These are phyloP conservation scores for Andrena hattorfiana DNA, from an alignment of 2,888 invertebrate species.

Conservation along the genomic window DNA sequence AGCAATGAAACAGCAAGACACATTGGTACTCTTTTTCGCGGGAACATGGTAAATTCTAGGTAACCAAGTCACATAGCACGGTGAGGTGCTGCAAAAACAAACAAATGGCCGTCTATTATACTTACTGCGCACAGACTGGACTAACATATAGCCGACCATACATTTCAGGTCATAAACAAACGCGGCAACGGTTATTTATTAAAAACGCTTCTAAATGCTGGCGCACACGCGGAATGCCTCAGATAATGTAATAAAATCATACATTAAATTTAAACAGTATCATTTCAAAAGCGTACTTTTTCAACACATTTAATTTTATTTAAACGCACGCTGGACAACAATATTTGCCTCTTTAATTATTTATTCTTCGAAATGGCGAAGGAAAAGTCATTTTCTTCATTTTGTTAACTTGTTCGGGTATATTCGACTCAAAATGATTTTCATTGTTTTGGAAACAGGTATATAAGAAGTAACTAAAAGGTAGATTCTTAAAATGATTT, in stretches of 20 bases:
- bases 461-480: too few species aligned
- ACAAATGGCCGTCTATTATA: constrained; percentile 55
- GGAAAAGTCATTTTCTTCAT: too few species aligned
- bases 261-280: neutral
- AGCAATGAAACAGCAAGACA: constrained; percentile 35
- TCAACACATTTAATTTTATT: neutral
- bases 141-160: constrained; percentile 46
- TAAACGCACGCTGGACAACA: neutral
- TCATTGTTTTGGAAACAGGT: too few species aligned
- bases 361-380: too few species aligned
- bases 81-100: constrained; percentile 46
- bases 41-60: constrained; percentile 48
- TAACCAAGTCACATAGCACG: constrained; percentile 42
- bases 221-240: neutral
- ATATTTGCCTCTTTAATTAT: neutral
- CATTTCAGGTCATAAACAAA: constrained; percentile 36
- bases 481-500: too few species aligned
- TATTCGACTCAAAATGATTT: too few species aligned
- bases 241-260: neutral
- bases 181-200: constrained; percentile 19
- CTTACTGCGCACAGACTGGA: constrained; percentile 39
- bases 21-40: constrained; percentile 39
- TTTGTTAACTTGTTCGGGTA: too few species aligned
- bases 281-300: neutral
- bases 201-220: constrained; percentile 28